Percentiles rank a stretch among this genome's conserved stretches.
Conservation (phyloP, 2,888 invertebrate species). For the Leptogaster cylindrica region DNA sequence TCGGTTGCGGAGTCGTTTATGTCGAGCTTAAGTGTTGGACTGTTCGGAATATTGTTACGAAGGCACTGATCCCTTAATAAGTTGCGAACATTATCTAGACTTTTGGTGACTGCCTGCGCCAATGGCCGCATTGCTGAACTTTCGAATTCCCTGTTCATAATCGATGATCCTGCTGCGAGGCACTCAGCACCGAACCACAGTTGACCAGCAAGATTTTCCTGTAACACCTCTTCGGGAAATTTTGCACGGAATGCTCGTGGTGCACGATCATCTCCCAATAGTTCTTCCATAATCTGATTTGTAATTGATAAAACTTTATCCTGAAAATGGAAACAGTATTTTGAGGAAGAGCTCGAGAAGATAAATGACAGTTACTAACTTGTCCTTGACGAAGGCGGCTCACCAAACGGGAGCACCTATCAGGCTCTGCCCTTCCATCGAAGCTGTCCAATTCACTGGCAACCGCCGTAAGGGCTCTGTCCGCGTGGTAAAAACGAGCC, state of each 20-base stretch:
- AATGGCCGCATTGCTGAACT: slow-evolving; percentile 95
- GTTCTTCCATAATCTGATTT: slow-evolving; percentile 93
- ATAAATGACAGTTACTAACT: too few relatives aligned
- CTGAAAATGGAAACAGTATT: too few relatives aligned
- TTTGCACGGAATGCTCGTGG: slow-evolving; percentile 95
- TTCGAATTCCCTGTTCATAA: slow-evolving; percentile 95
- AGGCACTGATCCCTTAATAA: slow-evolving; percentile 88
- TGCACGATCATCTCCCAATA: slow-evolving; percentile 84
- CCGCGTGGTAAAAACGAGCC: slow-evolving; percentile 97
- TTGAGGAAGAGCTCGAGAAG: too few relatives aligned
- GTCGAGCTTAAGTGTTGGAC: slow-evolving; percentile 64
- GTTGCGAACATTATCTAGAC: slow-evolving; percentile 90
- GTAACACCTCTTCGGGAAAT: slow-evolving; percentile 98
- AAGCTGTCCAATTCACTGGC: slow-evolving; percentile 98
- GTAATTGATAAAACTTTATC: slow-evolving; percentile 90
- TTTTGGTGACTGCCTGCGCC: slow-evolving; percentile 95
- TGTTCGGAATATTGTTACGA: slow-evolving; percentile 68
- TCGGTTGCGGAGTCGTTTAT: slow-evolving; percentile 71
- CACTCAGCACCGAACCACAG: slow-evolving; percentile 99
- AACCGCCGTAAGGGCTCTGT: slow-evolving; percentile 93
- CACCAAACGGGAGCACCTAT: slow-evolving; percentile 92
- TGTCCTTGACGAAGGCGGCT: slow-evolving; percentile 94
- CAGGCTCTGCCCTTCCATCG: slow-evolving; percentile 98
- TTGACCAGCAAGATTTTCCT: slow-evolving; percentile 97
- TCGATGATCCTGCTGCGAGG: slow-evolving; percentile 96